Evolutionary conservation across 2,888 invertebrate species (phyloP).

Genomic region (Sialis lutaria): DNA sequence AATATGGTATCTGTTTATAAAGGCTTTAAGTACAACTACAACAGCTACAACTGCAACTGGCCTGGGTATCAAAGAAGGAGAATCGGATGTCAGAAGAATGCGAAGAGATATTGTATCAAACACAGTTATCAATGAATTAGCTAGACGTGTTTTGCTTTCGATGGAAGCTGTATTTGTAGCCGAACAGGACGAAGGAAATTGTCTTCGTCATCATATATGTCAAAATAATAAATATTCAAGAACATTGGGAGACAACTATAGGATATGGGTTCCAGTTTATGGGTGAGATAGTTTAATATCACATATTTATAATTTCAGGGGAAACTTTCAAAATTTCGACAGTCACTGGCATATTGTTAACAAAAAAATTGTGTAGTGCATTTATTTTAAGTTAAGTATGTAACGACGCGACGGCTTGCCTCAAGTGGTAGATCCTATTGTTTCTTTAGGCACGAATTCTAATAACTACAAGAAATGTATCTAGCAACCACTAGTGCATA

Average conservation of each 20-base stretch:
- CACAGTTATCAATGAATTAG: constrained; percentile 29
- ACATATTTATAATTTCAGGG: background rate
- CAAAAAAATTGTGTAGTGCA: too few relatives aligned
- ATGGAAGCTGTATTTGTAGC: constrained; percentile 37
- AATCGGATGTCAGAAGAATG: constrained; percentile 3
- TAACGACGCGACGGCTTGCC: too few relatives aligned
- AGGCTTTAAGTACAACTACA: background rate
- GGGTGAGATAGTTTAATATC: constrained; percentile 34
- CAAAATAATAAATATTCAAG: constrained; percentile 47
- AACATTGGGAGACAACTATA: constrained; percentile 31
- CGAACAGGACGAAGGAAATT: constrained; percentile 32
- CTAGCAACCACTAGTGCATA: too few relatives aligned
- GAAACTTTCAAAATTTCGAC: too few relatives aligned
- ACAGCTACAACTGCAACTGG: constrained; percentile 20
- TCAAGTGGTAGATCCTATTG: too few relatives aligned
- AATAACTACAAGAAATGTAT: too few relatives aligned
- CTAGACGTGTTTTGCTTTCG: constrained; percentile 32
- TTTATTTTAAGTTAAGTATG: too few relatives aligned
- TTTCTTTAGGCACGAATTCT: too few relatives aligned
- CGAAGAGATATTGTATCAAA: background rate
- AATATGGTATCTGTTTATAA: background rate
- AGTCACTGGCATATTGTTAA: too few relatives aligned
- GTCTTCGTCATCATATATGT: constrained; percentile 45
- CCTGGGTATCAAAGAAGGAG: constrained; percentile 21
- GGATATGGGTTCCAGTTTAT: constrained; percentile 59